These are phyloP conservation scores for Peromyscus nudipes DNA, from an alignment of 2,797 vertebrate genomes.

Conservation along the genomic window DNA sequence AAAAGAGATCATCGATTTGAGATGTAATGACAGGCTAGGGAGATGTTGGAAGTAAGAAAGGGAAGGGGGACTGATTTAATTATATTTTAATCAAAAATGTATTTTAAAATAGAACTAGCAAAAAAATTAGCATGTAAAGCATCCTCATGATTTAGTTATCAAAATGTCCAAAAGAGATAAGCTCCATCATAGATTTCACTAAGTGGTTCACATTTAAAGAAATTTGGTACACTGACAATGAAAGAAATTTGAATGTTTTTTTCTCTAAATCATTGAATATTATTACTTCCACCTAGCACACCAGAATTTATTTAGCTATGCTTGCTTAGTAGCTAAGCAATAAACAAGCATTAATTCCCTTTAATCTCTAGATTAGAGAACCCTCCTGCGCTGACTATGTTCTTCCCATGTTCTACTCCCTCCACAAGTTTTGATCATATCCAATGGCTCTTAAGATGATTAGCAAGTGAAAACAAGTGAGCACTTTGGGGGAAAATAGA, in stretches of 20 bases:
- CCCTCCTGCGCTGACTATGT: not conserved
- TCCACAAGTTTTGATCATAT: constrained; percentile 59
- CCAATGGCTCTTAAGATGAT: constrained; percentile 49
- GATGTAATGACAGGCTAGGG: not conserved
- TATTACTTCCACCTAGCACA: constrained; percentile 29
- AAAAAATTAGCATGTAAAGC: constrained; percentile 37
- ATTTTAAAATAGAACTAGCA: constrained; percentile 42
- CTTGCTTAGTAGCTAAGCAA: constrained; percentile 4
- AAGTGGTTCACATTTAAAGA: constrained; percentile 37
- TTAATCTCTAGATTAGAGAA: constrained; percentile 45
- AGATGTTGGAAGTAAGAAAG: not conserved
- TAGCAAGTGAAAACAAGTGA: constrained; percentile 43
- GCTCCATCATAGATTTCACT: constrained; percentile 24
- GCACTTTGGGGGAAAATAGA: not conserved
- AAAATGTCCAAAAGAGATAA: constrained; percentile 61
- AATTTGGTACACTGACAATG: not conserved
- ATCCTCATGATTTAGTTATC: constrained; percentile 36
- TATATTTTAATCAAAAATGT: not conserved
- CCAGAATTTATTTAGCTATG: constrained; percentile 50
- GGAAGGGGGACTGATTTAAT: not conserved
- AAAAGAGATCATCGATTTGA: not conserved
- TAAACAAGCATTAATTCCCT: constrained; percentile 32
- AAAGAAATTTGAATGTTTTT: constrained; percentile 52
- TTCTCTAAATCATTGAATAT: constrained; percentile 32
- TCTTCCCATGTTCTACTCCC: constrained; percentile 11